Evolutionary conservation across 2,888 invertebrate species (phyloP).

Genomic region (Mactromeris polynyma): DNA sequence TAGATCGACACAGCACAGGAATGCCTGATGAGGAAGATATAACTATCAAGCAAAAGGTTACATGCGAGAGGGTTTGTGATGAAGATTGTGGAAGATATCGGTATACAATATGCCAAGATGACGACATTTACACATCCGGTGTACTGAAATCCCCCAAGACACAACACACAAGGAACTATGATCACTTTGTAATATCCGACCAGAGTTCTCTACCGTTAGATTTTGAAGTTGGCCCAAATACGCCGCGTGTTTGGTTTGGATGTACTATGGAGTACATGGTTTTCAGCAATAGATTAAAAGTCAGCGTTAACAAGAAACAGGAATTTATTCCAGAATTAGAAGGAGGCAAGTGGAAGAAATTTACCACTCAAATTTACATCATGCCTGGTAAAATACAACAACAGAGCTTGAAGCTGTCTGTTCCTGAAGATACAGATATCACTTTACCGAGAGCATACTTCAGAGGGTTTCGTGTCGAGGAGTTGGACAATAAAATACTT

Average conservation of each 20-base stretch:
- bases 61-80: neutral
- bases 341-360: neutral
- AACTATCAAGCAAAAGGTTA: neutral
- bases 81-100: neutral
- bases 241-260: neutral
- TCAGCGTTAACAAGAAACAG: neutral
- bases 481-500: neutral
- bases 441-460: neutral
- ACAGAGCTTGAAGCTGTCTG: neutral
- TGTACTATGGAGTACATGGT: constrained; percentile 8
- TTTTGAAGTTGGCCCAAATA: neutral
- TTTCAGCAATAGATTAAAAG: neutral
- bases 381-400: neutral
- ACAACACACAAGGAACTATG: neutral
- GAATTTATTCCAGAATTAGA: neutral
- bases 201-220: neutral
- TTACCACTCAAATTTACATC: neutral
- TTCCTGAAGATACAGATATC: neutral
- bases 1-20: neutral
- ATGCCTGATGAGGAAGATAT: neutral
- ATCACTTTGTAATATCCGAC: neutral
- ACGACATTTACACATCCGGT: neutral
- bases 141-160: neutral
- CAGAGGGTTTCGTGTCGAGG: neutral
- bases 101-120: neutral